A percentile compares a stretch with the other conserved stretches of the same genome.
These are phyloP conservation scores for Neocrepidodera transversa DNA, from an alignment of 2,888 invertebrate species.

Conservation along the genomic window DNA sequence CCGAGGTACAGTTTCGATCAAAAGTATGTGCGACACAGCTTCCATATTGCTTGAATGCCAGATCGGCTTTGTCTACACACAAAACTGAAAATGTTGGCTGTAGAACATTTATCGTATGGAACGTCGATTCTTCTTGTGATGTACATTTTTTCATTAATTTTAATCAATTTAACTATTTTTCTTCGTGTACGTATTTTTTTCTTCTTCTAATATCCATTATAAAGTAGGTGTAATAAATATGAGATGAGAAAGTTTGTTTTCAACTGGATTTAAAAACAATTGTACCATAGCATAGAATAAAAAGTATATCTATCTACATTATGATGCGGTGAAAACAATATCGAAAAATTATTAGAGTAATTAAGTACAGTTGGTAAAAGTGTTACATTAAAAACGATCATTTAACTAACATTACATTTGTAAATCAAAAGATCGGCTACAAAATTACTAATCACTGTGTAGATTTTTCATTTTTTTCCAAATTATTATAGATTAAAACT, in stretches of 20 bases:
- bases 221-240: neutral
- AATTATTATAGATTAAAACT: too few relatives aligned
- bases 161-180: too few relatives aligned
- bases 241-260: conserved; percentile 6
- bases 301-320: neutral
- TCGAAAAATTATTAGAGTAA: conserved; percentile 11
- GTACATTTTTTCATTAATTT: neutral
- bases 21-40: conserved; percentile 54
- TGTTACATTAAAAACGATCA: conserved; percentile 2
- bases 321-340: conserved; percentile 10
- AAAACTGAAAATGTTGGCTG: conserved; percentile 53
- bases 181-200: too few relatives aligned
- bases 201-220: neutral
- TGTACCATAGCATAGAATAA: neutral
- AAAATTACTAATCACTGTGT: too few relatives aligned
- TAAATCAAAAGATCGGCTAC: too few relatives aligned
- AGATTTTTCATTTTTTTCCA: too few relatives aligned
- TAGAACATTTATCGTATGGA: neutral
- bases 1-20: conserved; percentile 51
- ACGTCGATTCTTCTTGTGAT: neutral
- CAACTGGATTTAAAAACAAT: conserved; percentile 6
- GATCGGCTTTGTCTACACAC: conserved; percentile 47
- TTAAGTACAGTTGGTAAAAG: conserved; percentile 9
- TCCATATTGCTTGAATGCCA: conserved; percentile 43
- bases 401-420: neutral